Evolutionary conservation across 1,140 invertebrate genomes (phyloP), one percentile per base, ranked within the genome.

Genomic region (Listronotus bonariensis): DNA sequence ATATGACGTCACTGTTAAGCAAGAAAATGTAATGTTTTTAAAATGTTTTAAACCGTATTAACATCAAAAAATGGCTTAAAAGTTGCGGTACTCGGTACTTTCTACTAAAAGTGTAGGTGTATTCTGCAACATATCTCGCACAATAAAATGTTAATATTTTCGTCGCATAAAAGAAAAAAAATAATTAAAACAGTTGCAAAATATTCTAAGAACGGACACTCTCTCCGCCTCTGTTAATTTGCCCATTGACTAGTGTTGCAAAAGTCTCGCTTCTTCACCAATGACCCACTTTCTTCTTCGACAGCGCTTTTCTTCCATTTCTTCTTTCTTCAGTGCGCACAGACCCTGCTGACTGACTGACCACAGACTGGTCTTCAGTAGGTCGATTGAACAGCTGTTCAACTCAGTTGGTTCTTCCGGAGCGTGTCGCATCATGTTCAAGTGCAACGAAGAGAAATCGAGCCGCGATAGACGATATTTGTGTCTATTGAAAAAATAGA

Each of bases 321-420:
- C 42, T 58, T 58, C 58, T 60, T 60, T 60, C 58, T 43, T 45
- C 58, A 36, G 20, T 36, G 9, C 46, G 43, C 15, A 45, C 34
- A 18, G 48, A 31, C 18, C 34, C 58, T 60, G 45, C 58, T 60
- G 58, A 60, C 58, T 60, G 58, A 60, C 45, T 52, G 58, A 51
- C 55, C 55, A 57, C 58, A 51, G 58, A 60, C 58, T 60, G 58
- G 58, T 60, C 58, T 60, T 60, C 58, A 60, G 58, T 60, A 60
- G 58, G 58, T 60, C 58, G 58, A 31, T 8, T 32, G 45, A 60
- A 51, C 58, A 60, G 43, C 58, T 60, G 58, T 60, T 51, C 45
- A 40, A 32, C 45, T 26, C 14, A 6, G 11, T 36, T 26, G 18
- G 18, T 52, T 52, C 49, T 32, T 52, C 49, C 49, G 49, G 3